Base-by-base conservation (phyloP, 2,113 vertebrate species). In the Balaeniceps rex region DNA sequence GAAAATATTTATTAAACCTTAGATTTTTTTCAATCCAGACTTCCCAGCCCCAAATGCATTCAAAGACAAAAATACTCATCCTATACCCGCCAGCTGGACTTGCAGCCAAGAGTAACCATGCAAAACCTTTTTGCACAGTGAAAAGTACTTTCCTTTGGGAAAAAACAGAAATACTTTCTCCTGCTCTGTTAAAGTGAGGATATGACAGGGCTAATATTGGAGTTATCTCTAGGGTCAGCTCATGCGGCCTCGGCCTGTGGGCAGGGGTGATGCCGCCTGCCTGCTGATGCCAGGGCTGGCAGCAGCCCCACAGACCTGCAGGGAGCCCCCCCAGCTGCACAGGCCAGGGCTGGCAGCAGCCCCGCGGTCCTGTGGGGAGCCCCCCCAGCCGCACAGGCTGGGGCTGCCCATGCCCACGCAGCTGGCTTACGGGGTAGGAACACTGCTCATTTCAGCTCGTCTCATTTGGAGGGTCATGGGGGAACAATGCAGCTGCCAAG, bases 241-340 rank as follows among this genome's bases (percentile, higher is more conserved):
- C 34, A 22, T 1, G 2, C 4, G 2, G 33, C 19, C 66, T 28
- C 8, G 0, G 40, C 80, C 40, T 17, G 46, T 1, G 0, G 29
- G n/a, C 47, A 36, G 40, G 29, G n/a, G 29, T 1, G 0, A 47
- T 54, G 24, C 24, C 4, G 4, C 61, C 90, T 14, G 29, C 25
- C 34, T 57, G 13, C n/a, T 63, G 34, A 25, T 11, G 10, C n/a
- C 34, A 38, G 34, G 16, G 6, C 71, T 40, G 19, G 42, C 44
- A 49, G 49, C 61, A 42, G 25, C 31, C 36, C 55, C 14, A 2
- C 44, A 15, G 47, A 4, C 77, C 63, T 9, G 17, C 21, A 7
- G 2, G 2, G 51, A 70, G 63, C 25, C 23, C 52, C 54, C 26
- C 40, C 24, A 19, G 54, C 29, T 16, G 18, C 54, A 33, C 29